Conservation (phyloP, 2,888 invertebrate species). For the Lepidonotus clava region DNA sequence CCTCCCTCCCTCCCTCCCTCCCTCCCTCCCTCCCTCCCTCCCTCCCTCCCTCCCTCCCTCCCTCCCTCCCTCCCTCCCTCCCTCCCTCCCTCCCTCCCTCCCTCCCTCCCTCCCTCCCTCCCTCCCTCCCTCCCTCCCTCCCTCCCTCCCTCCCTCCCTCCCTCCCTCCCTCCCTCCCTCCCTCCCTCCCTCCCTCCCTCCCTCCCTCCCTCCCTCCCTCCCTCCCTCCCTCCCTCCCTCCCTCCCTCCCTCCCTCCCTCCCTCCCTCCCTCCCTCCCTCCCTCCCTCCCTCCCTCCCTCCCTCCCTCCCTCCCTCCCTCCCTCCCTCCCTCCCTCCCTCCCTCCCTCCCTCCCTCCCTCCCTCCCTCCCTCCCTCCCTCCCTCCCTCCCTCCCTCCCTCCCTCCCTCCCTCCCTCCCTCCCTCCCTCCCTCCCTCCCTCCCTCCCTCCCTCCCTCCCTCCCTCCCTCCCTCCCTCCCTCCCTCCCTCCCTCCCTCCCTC, state of each 20-base stretch:
- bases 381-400: neutral
- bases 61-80: neutral
- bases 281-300: neutral
- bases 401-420: neutral
- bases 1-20: neutral
- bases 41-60: neutral
- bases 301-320: neutral
- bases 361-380: neutral
- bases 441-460: neutral
- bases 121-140: neutral
- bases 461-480: neutral
- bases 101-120: neutral
- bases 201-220: neutral
- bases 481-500: neutral
- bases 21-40: neutral
- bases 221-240: neutral
- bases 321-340: neutral
- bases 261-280: neutral
- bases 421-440: neutral
- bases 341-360: neutral
- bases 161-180: neutral
- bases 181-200: neutral
- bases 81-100: slow-evolving; percentile 1
- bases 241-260: neutral
- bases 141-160: neutral